Conservation (phyloP, 2,797 vertebrate species). For the Clangula hyemalis region DNA sequence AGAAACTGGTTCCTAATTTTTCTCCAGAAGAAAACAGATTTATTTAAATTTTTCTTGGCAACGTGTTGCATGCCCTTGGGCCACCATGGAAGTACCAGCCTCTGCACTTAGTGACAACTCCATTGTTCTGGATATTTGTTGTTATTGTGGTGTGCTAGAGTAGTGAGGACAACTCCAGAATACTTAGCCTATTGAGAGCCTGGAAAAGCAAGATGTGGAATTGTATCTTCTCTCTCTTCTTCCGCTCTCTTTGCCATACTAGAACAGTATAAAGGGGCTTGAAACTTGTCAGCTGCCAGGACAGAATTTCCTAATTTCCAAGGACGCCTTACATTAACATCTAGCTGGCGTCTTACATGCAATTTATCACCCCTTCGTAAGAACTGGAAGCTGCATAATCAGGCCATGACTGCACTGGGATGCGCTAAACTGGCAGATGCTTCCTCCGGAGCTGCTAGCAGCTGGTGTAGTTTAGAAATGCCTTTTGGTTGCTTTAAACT, state of each 20-base stretch:
- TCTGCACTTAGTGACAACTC: neutral
- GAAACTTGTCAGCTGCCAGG: neutral
- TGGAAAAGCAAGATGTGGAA: neutral
- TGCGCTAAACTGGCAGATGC: neutral
- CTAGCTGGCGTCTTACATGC: neutral
- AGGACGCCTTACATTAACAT: neutral
- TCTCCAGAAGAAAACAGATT: neutral
- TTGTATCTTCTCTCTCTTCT: neutral
- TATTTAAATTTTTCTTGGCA: neutral
- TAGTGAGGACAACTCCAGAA: neutral
- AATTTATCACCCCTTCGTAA: neutral
- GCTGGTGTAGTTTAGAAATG: conserved; percentile 6
- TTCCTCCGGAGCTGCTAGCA: neutral
- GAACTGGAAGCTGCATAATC: neutral
- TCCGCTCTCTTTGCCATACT: neutral
- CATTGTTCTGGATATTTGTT: neutral
- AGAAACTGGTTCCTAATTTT: neutral
- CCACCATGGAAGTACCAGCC: neutral
- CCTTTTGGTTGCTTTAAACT: neutral
- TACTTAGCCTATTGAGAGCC: neutral
- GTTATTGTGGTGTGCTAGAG: neutral
- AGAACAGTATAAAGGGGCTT: neutral
- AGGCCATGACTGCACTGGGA: neutral
- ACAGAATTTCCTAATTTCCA: neutral
- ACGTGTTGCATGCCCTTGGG: neutral